Conservation (phyloP, 2,113 vertebrate species). For the Eclectus roratus region DNA sequence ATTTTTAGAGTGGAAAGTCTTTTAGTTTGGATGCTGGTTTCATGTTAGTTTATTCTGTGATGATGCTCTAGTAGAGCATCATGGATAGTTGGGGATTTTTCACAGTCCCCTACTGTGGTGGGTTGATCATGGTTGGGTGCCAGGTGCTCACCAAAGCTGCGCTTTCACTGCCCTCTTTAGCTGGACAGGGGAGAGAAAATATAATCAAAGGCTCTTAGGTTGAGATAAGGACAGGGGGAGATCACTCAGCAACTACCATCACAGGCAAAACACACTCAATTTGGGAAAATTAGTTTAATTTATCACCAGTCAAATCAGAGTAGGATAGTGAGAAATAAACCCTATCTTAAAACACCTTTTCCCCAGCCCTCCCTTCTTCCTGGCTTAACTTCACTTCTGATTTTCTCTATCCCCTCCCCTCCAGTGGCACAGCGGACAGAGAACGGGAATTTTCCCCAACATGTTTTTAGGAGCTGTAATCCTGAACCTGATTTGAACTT, state of each 20-base stretch:
- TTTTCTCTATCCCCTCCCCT: neutral
- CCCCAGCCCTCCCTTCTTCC: neutral
- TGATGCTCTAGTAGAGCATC: neutral
- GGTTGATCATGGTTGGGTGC: neutral
- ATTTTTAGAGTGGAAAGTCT: slow-evolving; percentile 13
- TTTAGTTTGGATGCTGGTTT: neutral
- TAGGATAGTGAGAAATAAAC: neutral
- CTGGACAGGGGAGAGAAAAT: neutral
- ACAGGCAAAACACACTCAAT: neutral
- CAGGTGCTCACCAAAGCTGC: neutral
- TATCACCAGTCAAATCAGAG: neutral
- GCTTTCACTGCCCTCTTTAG: neutral
- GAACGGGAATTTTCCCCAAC: neutral
- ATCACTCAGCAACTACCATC: neutral
- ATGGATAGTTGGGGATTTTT: neutral
- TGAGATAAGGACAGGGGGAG: neutral
- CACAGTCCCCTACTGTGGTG: neutral
- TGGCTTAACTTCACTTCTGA: neutral
- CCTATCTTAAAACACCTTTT: neutral
- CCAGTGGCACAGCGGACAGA: neutral
- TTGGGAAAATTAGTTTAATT: neutral
- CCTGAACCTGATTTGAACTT: neutral
- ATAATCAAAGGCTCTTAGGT: neutral
- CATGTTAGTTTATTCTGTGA: neutral
- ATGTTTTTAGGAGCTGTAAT: neutral